Evolutionary conservation across 2,113 vertebrate genomes (phyloP).

Genomic region (Megalops atlanticus): DNA sequence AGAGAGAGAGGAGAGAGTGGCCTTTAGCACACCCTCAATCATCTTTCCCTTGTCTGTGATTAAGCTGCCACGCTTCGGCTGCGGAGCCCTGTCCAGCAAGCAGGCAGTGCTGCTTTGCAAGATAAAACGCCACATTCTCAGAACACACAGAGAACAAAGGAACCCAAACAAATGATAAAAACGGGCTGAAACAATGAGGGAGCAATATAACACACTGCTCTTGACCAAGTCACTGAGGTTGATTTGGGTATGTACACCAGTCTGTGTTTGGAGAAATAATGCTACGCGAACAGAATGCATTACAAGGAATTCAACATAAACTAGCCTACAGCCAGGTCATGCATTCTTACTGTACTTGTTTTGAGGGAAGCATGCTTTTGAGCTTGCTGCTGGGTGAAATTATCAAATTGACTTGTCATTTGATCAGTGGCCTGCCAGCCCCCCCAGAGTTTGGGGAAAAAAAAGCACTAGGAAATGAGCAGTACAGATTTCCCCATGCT

Average conservation of each 20-base stretch:
- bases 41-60: background rate
- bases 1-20: no score
- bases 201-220: background rate
- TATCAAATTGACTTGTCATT: background rate
- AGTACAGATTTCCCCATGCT: background rate
- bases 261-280: background rate
- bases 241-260: background rate
- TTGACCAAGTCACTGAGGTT: no score
- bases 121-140: constrained; percentile 53
- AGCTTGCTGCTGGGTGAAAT: no score
- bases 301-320: background rate
- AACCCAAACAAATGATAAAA: constrained; percentile 62
- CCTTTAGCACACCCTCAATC: background rate
- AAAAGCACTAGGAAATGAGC: background rate
- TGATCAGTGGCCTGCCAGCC: background rate
- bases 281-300: background rate
- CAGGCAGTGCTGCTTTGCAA: background rate
- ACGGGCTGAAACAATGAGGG: constrained; percentile 25
- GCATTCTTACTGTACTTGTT: background rate
- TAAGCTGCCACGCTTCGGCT: background rate
- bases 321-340: background rate
- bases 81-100: background rate
- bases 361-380: background rate
- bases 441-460: background rate
- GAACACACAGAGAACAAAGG: constrained; percentile 43